Conservation (phyloP, 2,113 vertebrate species). For the Zosterops japonicus region DNA sequence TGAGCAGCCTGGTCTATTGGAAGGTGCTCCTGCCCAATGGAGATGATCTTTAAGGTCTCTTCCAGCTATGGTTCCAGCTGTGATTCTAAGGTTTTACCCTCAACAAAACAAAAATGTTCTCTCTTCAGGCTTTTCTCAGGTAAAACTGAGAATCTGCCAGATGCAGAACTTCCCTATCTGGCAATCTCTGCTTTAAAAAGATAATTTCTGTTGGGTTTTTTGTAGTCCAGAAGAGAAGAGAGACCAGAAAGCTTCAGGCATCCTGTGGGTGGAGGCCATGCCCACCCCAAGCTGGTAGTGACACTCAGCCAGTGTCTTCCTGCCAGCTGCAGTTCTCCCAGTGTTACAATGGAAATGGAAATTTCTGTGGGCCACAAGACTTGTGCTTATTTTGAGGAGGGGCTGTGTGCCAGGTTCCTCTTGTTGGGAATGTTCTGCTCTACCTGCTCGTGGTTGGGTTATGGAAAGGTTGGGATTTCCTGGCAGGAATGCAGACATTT, state of each 20-base stretch:
- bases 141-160: neutral
- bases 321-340: neutral
- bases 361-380: neutral
- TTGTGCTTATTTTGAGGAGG: neutral
- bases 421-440: neutral
- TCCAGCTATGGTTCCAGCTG: neutral
- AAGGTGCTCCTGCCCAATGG: neutral
- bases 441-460: neutral
- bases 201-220: fast-evolving
- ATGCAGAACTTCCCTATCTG: neutral
- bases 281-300: fast-evolving
- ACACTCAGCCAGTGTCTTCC: neutral
- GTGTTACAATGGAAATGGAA: neutral
- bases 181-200: neutral
- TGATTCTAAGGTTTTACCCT: neutral
- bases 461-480: neutral
- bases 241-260: neutral
- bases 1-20: neutral
- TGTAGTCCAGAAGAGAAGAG: neutral
- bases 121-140: neutral
- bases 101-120: neutral
- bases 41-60: neutral
- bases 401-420: neutral
- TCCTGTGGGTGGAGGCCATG: neutral
- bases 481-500: neutral